Evolutionary conservation across 2,797 vertebrate genomes (phyloP), one percentile per base, ranked within the genome.

Genomic region (Triplophysa yarkandensis): DNA sequence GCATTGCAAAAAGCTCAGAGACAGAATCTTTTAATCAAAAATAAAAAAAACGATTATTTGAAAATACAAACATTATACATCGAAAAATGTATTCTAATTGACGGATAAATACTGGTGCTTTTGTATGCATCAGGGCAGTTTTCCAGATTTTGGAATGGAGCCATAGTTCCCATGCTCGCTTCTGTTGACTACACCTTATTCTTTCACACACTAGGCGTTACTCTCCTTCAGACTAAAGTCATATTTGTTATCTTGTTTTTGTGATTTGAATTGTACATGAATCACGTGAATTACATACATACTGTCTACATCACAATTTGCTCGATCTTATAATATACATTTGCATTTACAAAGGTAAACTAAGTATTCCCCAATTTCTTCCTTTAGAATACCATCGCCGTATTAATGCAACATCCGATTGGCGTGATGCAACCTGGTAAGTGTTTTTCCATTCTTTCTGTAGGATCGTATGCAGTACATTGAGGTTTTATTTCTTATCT

Each of bases 311-410:
- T n/a, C n/a, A n/a, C n/a, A n/a, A n/a, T n/a, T n/a, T n/a, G n/a
- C n/a, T n/a, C n/a, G n/a, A n/a, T n/a, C n/a, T n/a, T n/a, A n/a
- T n/a, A n/a, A n/a, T n/a, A n/a, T n/a, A n/a, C n/a, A n/a, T n/a
- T n/a, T n/a, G n/a, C n/a, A n/a, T n/a, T n/a, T n/a, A n/a, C n/a
- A n/a, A n/a, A n/a, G n/a, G n/a, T 27, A n/a, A 19, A 21, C 8
- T 23, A 7, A 54, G 43, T 68, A 57, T 68, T 36, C 2, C 46
- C 10, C 44, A 46, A 7, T 46, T 57, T 41, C 44, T 48, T 17
- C 68, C 21, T 69, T 54, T 36, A 82, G 81, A 0, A 5, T 82
- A 46, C 6, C 78, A 58, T 82, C 81, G 25, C 81, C 81, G 23
- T 82, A 82, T 76, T 82, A 82, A 76, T 70, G 57, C 17, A 10